Evolutionary conservation across 2,888 invertebrate genomes (phyloP).

Genomic region (Callyntrura sp.): DNA sequence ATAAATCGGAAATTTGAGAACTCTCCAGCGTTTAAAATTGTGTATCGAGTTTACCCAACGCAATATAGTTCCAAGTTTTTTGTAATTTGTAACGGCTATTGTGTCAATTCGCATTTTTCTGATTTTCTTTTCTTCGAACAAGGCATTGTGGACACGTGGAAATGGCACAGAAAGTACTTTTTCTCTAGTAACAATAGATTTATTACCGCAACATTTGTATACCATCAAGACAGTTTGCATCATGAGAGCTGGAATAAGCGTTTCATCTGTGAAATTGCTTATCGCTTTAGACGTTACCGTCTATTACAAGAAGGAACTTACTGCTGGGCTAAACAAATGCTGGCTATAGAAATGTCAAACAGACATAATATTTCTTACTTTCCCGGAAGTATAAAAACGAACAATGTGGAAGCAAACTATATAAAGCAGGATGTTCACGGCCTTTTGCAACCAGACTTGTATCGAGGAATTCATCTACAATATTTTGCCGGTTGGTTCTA

Average conservation of each 20-base stretch:
- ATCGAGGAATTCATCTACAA: background rate
- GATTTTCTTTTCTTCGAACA: no score
- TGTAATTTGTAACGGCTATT: background rate
- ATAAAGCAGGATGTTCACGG: background rate
- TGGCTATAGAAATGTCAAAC: conserved; percentile 1
- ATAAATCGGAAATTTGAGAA: background rate
- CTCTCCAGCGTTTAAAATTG: background rate
- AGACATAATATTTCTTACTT: background rate
- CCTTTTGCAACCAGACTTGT: background rate
- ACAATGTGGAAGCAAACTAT: no score
- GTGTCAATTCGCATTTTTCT: background rate
- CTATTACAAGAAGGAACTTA: background rate
- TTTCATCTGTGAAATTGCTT: background rate
- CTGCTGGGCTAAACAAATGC: conserved; percentile 22
- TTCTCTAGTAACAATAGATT: background rate
- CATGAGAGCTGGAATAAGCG: background rate
- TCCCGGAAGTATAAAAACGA: no score
- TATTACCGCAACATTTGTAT: background rate
- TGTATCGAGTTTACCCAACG: background rate
- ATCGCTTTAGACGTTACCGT: background rate
- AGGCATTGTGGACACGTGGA: no score
- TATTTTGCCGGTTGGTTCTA: background rate
- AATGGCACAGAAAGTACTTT: background rate
- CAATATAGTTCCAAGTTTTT: background rate
- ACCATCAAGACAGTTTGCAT: background rate